A percentile compares a stretch with the other conserved stretches of the same genome.
These are phyloP conservation scores for Anoplophora glabripennis DNA, from an alignment of 1,140 invertebrate species.

Conservation along the genomic window DNA sequence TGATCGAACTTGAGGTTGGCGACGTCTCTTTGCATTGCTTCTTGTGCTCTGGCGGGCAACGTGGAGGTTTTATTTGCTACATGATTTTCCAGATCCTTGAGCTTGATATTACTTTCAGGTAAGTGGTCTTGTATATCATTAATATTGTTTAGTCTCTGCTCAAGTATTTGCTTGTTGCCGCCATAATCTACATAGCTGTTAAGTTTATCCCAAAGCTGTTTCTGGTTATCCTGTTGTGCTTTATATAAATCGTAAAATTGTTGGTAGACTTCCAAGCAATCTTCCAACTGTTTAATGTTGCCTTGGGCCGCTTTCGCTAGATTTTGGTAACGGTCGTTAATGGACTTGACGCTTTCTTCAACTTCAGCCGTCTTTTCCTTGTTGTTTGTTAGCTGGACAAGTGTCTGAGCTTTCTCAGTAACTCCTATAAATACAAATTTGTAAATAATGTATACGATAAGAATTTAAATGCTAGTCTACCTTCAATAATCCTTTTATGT, in stretches of 20 bases:
- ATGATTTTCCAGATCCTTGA: slow-evolving; percentile 67
- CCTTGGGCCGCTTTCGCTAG: slow-evolving; percentile 60
- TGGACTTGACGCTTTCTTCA: slow-evolving; percentile 63
- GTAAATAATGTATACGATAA: background rate
- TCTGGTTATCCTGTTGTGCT: slow-evolving; percentile 81
- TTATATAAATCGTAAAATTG: slow-evolving; percentile 83
- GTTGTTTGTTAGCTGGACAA: slow-evolving; percentile 59
- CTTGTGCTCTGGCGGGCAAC: slow-evolving; percentile 71
- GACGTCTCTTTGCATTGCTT: slow-evolving; percentile 76
- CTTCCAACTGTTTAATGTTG: slow-evolving; percentile 69
- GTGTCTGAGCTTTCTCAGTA: slow-evolving; percentile 78
- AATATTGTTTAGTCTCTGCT: slow-evolving; percentile 70
- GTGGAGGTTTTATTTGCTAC: slow-evolving; percentile 62
- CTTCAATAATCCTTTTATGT: slow-evolving; percentile 87
- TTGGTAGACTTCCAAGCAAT: slow-evolving; percentile 72
- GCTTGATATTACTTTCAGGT: slow-evolving; percentile 67
- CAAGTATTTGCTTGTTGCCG: slow-evolving; percentile 74
- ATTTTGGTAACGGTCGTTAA: slow-evolving; percentile 74
- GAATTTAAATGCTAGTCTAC: slow-evolving; percentile 35
- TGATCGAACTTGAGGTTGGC: slow-evolving; percentile 72
- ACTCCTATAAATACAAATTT: slow-evolving; percentile 49
- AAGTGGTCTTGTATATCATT: slow-evolving; percentile 74
- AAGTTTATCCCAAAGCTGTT: slow-evolving; percentile 81
- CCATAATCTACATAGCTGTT: slow-evolving; percentile 74
- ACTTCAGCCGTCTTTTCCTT: slow-evolving; percentile 63